Evolutionary conservation across 2,888 invertebrate genomes (phyloP).

Genomic region (Callyntrura guangdongensis): DNA sequence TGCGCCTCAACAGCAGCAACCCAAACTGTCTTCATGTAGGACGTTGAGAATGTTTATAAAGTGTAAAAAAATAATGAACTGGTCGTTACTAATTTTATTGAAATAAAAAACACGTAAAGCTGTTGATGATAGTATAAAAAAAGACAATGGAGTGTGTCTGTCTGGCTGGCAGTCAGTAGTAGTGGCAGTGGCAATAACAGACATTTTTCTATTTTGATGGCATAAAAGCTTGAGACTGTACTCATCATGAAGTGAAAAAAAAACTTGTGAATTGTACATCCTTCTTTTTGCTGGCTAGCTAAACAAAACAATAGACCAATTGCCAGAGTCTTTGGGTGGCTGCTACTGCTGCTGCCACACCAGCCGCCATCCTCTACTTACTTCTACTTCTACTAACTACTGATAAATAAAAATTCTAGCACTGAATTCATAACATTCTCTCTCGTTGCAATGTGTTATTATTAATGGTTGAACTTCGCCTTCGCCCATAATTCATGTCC

Average conservation of each 20-base stretch:
- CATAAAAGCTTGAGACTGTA: too few relatives aligned
- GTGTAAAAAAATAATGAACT: background rate
- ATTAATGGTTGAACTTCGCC: constrained; percentile 11
- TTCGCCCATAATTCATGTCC: constrained; percentile 1
- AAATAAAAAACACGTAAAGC: background rate
- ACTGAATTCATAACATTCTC: constrained; percentile 32
- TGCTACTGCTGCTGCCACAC: background rate
- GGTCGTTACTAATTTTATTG: constrained; percentile 4
- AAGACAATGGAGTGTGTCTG: too few relatives aligned
- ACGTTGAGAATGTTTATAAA: constrained; percentile 15
- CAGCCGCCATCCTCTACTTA: background rate
- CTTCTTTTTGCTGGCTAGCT: too few relatives aligned
- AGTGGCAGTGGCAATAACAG: background rate
- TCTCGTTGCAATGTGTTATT: background rate
- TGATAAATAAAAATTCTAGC: constrained; percentile 35
- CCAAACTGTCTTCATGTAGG: constrained; percentile 1
- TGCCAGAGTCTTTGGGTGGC: background rate
- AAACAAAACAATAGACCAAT: too few relatives aligned
- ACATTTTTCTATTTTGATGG: too few relatives aligned
- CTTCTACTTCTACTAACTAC: background rate
- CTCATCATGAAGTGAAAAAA: too few relatives aligned
- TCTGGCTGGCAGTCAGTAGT: background rate
- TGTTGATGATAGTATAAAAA: background rate
- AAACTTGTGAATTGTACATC: too few relatives aligned
- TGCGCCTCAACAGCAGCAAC: background rate